These are phyloP conservation scores for Aphyosemion australe DNA, from an alignment of 2,113 vertebrate genomes.

Conservation along the genomic window DNA sequence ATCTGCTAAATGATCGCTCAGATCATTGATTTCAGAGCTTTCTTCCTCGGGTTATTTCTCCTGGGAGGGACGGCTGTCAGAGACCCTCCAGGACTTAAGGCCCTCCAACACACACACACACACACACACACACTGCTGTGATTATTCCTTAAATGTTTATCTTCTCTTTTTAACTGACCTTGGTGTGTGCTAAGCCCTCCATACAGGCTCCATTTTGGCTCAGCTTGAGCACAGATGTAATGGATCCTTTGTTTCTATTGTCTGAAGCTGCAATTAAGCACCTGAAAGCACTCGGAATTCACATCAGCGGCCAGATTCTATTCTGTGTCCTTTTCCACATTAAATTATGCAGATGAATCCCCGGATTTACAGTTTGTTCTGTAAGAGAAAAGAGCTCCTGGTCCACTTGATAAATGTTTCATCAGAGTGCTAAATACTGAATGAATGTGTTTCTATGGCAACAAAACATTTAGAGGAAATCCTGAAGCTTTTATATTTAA, in stretches of 20 bases:
- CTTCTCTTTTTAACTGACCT: conserved; percentile 48
- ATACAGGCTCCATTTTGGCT: conserved; percentile 60
- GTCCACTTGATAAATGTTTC: conserved; percentile 23
- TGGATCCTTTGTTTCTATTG: conserved; percentile 53
- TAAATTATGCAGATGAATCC: conserved; percentile 41
- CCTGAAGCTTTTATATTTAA: conserved; percentile 33
- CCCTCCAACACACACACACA: conserved; percentile 20
- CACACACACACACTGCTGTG: conserved; percentile 32
- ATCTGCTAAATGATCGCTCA: conserved; percentile 47
- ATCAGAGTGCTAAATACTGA: conserved; percentile 23
- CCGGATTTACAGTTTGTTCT: conserved; percentile 25
- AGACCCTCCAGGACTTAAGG: conserved; percentile 52
- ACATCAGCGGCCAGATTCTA: conserved; percentile 38
- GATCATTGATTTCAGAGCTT: conserved; percentile 38
- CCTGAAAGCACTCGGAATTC: conserved; percentile 61
- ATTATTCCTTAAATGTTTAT: conserved; percentile 68
- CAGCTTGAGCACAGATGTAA: conserved; percentile 36
- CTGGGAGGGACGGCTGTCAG: conserved; percentile 55
- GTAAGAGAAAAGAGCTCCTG: conserved; percentile 2
- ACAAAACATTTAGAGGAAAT: conserved; percentile 47
- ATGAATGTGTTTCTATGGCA: conserved; percentile 44
- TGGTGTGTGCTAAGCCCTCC: conserved; percentile 59
- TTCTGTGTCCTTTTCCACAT: conserved; percentile 27
- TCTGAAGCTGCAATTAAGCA: conserved; percentile 61
- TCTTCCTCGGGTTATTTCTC: conserved; percentile 53